Base-by-base conservation (phyloP, 2,888 invertebrate species). In the Helleia helle region DNA sequence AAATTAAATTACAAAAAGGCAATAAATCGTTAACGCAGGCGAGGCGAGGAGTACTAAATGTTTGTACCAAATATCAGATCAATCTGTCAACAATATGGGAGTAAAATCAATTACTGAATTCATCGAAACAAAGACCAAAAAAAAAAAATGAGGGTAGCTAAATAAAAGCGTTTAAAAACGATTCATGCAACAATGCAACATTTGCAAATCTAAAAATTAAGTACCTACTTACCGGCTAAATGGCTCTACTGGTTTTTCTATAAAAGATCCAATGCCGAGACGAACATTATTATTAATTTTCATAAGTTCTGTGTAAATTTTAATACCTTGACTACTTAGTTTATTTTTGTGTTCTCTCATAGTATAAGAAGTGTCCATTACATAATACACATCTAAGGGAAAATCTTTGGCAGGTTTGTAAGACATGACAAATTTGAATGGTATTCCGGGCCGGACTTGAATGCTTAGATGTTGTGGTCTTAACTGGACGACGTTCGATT, bases 301-400 rank as follows among this genome's bases (percentile, higher is more conserved):
- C 34, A 53, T 64, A 80, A 92, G 85, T 3, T 77, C 65, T 1
- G 57, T 38, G 0, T 86, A 84, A 24, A 90, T 65, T 38, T 73
- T 48, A 1, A 54, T 45, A 1, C 88, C 89, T 30, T 89, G 73
- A 3, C 54, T 61, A 52, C 74, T 84, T 4, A 91, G 59, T 11
- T 64, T 71, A 0, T 68, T 59, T 55, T 88, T 88, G 56, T 91
- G 89, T 5, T 62, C 60, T 36, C 64, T 67, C 94, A 94, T 94
- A 0, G 93, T 93, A 24, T 81, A 71, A 0, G 94, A 93, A 48
- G 91, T 73, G 56, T 94, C 94, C 91, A 94, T 92, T 18, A 95
- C 75, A 59, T 91, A 94, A 62, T 94, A 94, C n/a, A 94, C 74
- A 68, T 94, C 94, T 1, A 94, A 87, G 0, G 94, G 94, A 62